Conservation (phyloP, 2,113 vertebrate species). For the Procavia capensis region DNA sequence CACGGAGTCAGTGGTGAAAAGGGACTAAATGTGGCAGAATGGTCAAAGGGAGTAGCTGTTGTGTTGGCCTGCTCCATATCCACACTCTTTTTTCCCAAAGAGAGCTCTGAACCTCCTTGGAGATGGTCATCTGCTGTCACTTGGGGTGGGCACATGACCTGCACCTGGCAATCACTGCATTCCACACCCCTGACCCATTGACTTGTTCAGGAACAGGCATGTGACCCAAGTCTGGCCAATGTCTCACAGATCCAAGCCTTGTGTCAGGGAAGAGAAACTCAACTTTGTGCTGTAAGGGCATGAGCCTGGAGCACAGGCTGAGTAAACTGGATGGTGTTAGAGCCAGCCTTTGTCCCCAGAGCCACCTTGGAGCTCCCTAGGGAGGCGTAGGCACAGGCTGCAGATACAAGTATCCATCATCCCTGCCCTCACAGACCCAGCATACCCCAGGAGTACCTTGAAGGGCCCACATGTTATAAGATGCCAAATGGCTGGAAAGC, state of each 20-base stretch:
- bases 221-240: not conserved
- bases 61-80: not conserved
- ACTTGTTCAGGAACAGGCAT: not conserved
- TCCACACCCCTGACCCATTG: not conserved
- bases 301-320: not conserved
- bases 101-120: not conserved
- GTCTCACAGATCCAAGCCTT: not conserved
- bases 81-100: not conserved
- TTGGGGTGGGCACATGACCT: not conserved
- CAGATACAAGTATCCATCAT: not conserved
- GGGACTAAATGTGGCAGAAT: rapidly evolving
- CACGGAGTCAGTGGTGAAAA: not conserved
- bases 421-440: not conserved
- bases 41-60: not conserved
- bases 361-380: not conserved
- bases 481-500: slow-evolving; percentile 92
- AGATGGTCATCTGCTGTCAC: not conserved
- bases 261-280: not conserved
- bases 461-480: slow-evolving; percentile 96
- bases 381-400: not conserved
- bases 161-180: not conserved
- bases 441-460: slow-evolving; percentile 87
- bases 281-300: not conserved
- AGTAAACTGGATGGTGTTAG: not conserved
- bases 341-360: not conserved